phyloP scores from a whole-genome alignment of 2,113 vertebrate species.

The Dolichallabes microphthalmus region DNA sequence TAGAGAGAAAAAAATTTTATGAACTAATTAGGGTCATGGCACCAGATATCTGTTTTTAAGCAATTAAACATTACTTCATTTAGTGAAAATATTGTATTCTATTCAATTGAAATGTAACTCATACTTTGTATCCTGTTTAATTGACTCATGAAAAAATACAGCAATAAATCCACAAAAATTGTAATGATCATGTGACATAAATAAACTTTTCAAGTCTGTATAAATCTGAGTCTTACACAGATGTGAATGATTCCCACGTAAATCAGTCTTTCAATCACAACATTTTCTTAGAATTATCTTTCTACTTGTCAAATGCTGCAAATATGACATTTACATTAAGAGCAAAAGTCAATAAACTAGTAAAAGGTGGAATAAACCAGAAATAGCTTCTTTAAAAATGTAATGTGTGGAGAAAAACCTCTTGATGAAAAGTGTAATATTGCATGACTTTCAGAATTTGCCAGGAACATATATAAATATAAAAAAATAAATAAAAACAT shows the following conservation, averaged over 20 bases:
- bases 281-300: neutral
- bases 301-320: neutral
- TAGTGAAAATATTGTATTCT: neutral
- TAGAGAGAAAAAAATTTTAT: constrained; percentile 56
- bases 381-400: neutral
- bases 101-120: neutral
- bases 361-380: neutral
- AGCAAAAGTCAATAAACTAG: neutral
- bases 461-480: no score
- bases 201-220: neutral
- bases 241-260: neutral
- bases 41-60: neutral
- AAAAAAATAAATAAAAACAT: no score
- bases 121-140: neutral
- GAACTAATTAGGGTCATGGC: constrained; percentile 21
- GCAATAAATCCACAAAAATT: neutral
- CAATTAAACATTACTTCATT: neutral
- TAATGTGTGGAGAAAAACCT: neutral
- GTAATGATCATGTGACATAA: neutral
- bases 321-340: neutral
- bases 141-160: no score
- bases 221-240: neutral
- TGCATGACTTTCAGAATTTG: neutral
- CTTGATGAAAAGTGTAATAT: neutral
- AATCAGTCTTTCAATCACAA: neutral